These are phyloP conservation scores for Melanogrammus aeglefinus DNA, from an alignment of 2,797 vertebrate species.

Conservation along the genomic window DNA sequence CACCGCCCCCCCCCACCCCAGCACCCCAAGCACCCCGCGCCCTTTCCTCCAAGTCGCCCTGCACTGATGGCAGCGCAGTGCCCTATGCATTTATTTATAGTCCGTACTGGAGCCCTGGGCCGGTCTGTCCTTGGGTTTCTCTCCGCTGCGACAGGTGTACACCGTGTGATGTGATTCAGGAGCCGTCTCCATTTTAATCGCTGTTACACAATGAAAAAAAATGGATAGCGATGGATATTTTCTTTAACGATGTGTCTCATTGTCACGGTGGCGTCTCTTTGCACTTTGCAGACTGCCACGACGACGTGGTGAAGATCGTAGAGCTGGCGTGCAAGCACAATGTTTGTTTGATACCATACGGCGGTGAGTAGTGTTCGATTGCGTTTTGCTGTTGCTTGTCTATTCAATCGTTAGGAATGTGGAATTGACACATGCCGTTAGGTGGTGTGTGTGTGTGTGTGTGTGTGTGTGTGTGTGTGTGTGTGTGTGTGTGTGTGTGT, in stretches of 20 bases:
- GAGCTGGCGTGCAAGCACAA: constrained; percentile 93
- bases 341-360: constrained; percentile 95
- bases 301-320: constrained; percentile 93
- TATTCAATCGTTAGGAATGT: not conserved
- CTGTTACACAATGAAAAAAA: not conserved
- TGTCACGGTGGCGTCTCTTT: not conserved
- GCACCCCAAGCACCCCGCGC: not conserved
- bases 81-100: constrained; percentile 32
- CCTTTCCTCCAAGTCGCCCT: constrained; percentile 3
- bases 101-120: constrained; percentile 20
- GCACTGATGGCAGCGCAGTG: constrained; percentile 19
- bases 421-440: constrained; percentile 1
- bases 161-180: constrained; percentile 24
- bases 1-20: constrained; percentile 14
- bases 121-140: constrained; percentile 19
- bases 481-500: not conserved
- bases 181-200: not conserved
- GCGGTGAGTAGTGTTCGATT: constrained; percentile 79
- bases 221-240: not conserved
- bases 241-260: constrained; percentile 7
- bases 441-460: not conserved
- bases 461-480: not conserved
- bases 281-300: constrained; percentile 83
- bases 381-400: not conserved
- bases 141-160: constrained; percentile 19